Conservation (phyloP, 2,888 invertebrate species). For the Cryptus viduatorius region DNA sequence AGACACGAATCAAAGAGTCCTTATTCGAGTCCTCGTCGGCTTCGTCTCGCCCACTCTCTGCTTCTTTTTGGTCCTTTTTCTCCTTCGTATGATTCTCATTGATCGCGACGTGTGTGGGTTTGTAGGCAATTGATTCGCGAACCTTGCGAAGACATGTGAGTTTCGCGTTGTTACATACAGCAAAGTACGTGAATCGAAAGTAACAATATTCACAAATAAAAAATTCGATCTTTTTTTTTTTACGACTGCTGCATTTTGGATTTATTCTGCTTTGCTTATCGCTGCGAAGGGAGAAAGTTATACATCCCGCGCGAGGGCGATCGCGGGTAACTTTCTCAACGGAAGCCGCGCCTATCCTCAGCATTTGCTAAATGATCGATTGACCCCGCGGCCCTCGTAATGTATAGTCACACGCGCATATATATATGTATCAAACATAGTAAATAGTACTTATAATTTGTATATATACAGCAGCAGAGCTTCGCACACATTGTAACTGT, state of each 20-base stretch:
- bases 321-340: conserved; percentile 73
- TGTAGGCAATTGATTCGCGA: conserved; percentile 35
- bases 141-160: conserved; percentile 36
- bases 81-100: conserved; percentile 38
- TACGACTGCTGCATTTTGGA: conserved; percentile 3
- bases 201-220: not conserved
- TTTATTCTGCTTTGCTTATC: conserved; percentile 13
- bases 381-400: conserved; percentile 53
- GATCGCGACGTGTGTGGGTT: conserved; percentile 39
- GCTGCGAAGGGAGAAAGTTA: conserved; percentile 67
- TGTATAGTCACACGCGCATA: conserved; percentile 25
- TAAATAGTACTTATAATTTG: conserved; percentile 6
- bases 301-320: conserved; percentile 57
- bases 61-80: conserved; percentile 43
- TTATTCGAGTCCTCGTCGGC: conserved; percentile 52
- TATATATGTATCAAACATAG: conserved; percentile 20
- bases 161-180: not conserved
- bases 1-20: conserved; percentile 37
- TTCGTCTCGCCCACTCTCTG: conserved; percentile 62
- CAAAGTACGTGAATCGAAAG: not conserved
- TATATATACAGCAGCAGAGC: not conserved
- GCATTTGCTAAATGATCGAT: conserved; percentile 66
- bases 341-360: conserved; percentile 72
- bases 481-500: conserved; percentile 32
- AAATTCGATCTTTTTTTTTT: not conserved